A percentile compares a stretch with the other conserved stretches of the same genome.
Evolutionary conservation across 2,888 invertebrate genomes (phyloP).

Genomic region (Oscheius onirici): DNA sequence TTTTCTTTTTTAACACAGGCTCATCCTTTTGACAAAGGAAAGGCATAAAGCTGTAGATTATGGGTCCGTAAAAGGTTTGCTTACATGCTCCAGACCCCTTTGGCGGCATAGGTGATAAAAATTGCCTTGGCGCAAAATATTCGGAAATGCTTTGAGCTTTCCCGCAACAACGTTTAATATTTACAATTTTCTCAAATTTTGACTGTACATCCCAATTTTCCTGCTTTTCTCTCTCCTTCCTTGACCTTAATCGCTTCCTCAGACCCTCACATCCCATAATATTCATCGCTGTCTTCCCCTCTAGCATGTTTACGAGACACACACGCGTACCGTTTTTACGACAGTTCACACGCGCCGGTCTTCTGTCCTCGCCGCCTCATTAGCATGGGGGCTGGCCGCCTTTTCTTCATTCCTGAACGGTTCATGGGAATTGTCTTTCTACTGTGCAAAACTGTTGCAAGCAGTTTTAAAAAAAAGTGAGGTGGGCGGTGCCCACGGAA

Average conservation of each 20-base stretch:
- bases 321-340: conserved; percentile 12
- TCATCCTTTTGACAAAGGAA: too few relatives aligned
- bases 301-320: conserved; percentile 13
- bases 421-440: neutral
- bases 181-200: too few relatives aligned
- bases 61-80: too few relatives aligned
- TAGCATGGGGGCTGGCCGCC: conserved; percentile 14
- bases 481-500: conserved; percentile 4
- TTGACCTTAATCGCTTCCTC: neutral
- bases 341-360: conserved; percentile 21
- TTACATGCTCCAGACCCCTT: too few relatives aligned
- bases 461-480: neutral
- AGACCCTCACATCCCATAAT: neutral
- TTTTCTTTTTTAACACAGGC: neutral
- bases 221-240: neutral
- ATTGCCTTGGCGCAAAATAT: too few relatives aligned
- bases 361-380: conserved; percentile 25
- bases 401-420: neutral
- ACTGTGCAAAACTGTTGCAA: neutral
- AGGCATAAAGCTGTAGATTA: too few relatives aligned
- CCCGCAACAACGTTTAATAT: too few relatives aligned
- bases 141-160: too few relatives aligned
- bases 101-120: too few relatives aligned
- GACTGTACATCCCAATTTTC: neutral
- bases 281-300: neutral